These are phyloP conservation scores for Takifugu ocellatus DNA, from an alignment of 2,797 vertebrate genomes.

Conservation along the genomic window DNA sequence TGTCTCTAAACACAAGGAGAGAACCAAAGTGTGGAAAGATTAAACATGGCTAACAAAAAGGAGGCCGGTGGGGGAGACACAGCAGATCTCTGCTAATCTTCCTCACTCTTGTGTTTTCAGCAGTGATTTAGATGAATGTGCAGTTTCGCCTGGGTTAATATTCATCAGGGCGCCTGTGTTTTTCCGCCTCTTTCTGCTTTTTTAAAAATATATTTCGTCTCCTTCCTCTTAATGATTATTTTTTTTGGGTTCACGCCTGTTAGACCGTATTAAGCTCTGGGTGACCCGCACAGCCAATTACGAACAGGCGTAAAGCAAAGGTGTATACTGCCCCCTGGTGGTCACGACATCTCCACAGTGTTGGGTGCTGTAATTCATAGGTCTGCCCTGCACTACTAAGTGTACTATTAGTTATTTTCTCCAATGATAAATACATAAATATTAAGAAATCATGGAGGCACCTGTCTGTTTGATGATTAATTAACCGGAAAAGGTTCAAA, in stretches of 20 bases:
- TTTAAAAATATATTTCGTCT: conserved; percentile 48
- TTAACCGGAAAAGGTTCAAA: too few relatives aligned
- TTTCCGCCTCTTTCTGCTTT: conserved; percentile 14
- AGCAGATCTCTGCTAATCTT: conserved; percentile 44
- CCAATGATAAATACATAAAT: too few relatives aligned
- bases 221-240: conserved; percentile 72
- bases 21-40: conserved; percentile 34
- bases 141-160: conserved; percentile 65
- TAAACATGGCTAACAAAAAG: conserved; percentile 31
- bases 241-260: conserved; percentile 75
- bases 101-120: conserved; percentile 52
- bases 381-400: too few relatives aligned
- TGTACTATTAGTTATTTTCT: neutral
- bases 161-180: conserved; percentile 49
- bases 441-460: too few relatives aligned
- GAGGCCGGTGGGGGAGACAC: conserved; percentile 24
- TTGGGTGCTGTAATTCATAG: neutral
- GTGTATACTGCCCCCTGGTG: conserved; percentile 73
- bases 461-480: too few relatives aligned
- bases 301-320: conserved; percentile 52
- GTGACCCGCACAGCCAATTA: conserved; percentile 75
- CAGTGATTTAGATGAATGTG: conserved; percentile 74
- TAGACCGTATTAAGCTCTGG: conserved; percentile 73
- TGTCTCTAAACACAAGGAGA: conserved; percentile 58
- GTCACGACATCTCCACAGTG: neutral